Evolutionary conservation across 92 coral and sea anemone species (phyloP).

Genomic region (Epizoanthus stellaris): DNA sequence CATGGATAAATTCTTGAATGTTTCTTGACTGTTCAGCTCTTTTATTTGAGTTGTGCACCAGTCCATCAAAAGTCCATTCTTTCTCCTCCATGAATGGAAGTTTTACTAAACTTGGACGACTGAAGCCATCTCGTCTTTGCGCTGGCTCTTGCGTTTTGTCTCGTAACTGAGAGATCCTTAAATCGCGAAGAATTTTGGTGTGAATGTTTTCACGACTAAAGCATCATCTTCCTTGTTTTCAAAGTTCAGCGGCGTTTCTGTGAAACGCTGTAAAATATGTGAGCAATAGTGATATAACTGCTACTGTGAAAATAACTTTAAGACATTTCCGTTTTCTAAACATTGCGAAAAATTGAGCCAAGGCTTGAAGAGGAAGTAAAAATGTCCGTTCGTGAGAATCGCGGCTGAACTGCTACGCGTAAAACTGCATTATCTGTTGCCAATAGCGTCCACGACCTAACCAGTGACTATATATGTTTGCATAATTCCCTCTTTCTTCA

Average conservation of each 20-base stretch:
- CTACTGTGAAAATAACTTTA: neutral
- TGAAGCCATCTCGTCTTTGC: neutral
- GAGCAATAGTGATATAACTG: neutral
- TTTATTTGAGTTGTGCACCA: neutral
- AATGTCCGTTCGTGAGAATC: neutral
- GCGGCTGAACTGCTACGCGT: too few species aligned
- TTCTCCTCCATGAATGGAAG: neutral
- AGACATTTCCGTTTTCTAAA: neutral
- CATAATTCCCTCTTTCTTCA: neutral
- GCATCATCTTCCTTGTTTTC: neutral
- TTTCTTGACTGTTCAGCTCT: neutral
- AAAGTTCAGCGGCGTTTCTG: neutral
- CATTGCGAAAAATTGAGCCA: neutral
- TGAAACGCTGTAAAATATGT: neutral
- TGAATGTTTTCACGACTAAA: neutral
- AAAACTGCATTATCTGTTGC: neutral
- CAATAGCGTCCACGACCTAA: neutral
- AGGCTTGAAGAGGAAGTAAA: neutral
- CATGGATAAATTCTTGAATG: neutral
- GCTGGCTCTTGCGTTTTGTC: neutral
- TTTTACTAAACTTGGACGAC: neutral
- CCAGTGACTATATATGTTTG: constrained; percentile 8
- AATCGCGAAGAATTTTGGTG: neutral
- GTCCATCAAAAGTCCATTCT: neutral
- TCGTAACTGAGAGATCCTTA: neutral